These are phyloP conservation scores for Sitta europaea DNA, from an alignment of 2,113 vertebrate species.

Conservation along the genomic window DNA sequence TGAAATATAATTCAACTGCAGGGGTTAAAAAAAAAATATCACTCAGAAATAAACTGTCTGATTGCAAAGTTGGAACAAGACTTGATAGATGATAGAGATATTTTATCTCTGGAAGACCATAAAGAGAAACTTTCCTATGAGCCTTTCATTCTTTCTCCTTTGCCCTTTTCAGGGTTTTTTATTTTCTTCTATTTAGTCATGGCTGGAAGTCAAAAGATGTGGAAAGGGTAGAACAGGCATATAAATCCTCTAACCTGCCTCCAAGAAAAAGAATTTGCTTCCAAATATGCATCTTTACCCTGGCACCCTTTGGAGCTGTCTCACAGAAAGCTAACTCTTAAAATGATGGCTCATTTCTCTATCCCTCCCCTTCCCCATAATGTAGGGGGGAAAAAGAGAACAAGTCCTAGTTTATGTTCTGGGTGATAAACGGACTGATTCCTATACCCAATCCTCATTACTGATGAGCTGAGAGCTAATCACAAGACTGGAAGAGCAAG, in stretches of 20 bases:
- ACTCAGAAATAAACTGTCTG: neutral
- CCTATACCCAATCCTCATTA: neutral
- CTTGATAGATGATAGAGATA: slow-evolving; percentile 1
- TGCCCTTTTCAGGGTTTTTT: slow-evolving; percentile 7
- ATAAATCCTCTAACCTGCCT: neutral
- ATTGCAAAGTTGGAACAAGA: neutral
- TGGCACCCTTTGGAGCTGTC: neutral
- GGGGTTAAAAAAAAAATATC: neutral
- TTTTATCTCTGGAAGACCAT: neutral
- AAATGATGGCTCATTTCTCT: neutral
- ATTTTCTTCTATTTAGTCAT: neutral
- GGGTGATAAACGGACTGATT: neutral
- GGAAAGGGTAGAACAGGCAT: neutral
- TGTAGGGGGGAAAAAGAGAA: accelerated
- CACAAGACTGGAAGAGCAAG: neutral
- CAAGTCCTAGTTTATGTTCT: neutral
- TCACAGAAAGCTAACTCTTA: neutral
- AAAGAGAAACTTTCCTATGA: neutral
- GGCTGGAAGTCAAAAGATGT: neutral
- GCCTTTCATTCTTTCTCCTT: neutral
- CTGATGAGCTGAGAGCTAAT: slow-evolving; percentile 1
- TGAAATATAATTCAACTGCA: neutral
- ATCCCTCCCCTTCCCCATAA: neutral
- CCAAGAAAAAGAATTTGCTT: neutral
- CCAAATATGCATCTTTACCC: neutral